Evolutionary conservation across 2,888 invertebrate species (phyloP).

Genomic region (Fragum sueziense): DNA sequence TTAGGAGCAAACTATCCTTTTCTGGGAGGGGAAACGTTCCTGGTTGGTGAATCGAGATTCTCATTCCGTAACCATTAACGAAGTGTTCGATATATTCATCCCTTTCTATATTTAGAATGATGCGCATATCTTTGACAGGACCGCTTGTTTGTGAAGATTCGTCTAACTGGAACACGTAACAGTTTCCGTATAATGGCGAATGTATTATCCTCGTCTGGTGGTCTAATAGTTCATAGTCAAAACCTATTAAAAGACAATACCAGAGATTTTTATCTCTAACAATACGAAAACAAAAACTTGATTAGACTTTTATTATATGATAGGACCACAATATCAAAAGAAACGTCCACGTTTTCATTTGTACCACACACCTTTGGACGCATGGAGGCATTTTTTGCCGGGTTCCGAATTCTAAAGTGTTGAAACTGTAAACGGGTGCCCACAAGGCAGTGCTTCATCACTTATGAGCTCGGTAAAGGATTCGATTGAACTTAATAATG

Average conservation of each 20-base stretch:
- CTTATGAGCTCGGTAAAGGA: no score
- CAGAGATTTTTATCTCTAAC: not conserved
- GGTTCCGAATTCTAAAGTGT: no score
- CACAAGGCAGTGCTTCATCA: no score
- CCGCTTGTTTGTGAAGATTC: constrained; percentile 4
- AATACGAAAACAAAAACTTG: not conserved
- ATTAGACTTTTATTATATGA: not conserved
- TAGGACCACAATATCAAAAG: not conserved
- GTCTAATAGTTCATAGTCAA: not conserved
- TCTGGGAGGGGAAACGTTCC: constrained; percentile 17
- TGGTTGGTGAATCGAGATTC: constrained; percentile 19
- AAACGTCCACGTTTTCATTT: not conserved
- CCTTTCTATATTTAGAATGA: constrained; percentile 27
- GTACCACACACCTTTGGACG: not conserved
- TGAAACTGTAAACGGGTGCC: no score
- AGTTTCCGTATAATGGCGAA: constrained; percentile 23
- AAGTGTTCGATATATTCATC: constrained; percentile 23
- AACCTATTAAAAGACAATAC: not conserved
- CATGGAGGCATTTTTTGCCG: not conserved
- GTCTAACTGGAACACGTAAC: not conserved
- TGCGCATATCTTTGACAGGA: not conserved
- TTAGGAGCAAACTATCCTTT: constrained; percentile 22
- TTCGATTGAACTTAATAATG: no score
- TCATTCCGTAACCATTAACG: constrained; percentile 17
- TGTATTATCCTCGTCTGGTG: not conserved